These are phyloP conservation scores for Kryptolebias ocellatus DNA, from an alignment of 2,797 vertebrate species.

Conservation along the genomic window DNA sequence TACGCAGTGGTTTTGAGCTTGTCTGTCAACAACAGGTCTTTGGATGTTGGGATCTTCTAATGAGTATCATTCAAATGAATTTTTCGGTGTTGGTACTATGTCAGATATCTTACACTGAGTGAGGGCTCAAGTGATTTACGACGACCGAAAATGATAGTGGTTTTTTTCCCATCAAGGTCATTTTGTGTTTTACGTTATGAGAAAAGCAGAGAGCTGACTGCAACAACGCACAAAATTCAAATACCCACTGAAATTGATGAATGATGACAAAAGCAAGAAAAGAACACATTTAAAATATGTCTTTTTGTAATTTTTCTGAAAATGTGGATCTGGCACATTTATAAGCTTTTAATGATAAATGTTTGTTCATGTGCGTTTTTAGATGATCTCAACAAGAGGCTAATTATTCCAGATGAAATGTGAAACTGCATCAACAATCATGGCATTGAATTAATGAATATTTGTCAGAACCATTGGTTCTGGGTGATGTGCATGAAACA, in stretches of 20 bases:
- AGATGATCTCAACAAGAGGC: neutral
- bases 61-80: conserved; percentile 34
- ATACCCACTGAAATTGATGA: conserved; percentile 23
- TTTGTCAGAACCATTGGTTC: conserved; percentile 59
- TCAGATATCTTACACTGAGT: conserved; percentile 15
- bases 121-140: conserved; percentile 37
- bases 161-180: conserved; percentile 77
- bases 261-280: conserved; percentile 4
- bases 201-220: conserved; percentile 42
- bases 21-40: conserved; percentile 79
- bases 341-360: conserved; percentile 9
- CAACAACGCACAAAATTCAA: conserved; percentile 30
- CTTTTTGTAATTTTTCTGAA: conserved; percentile 14
- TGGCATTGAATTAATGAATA: conserved; percentile 33
- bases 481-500: conserved; percentile 52
- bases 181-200: conserved; percentile 65
- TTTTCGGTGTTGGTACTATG: conserved; percentile 2
- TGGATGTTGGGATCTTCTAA: conserved; percentile 52
- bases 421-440: conserved; percentile 44
- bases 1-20: conserved; percentile 78
- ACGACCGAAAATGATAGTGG: conserved; percentile 55
- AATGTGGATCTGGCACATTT: conserved; percentile 24
- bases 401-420: conserved; percentile 44
- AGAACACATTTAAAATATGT: conserved; percentile 3
- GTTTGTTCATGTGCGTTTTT: conserved; percentile 17